Conservation (phyloP, 2,888 invertebrate species). For the Adineta ricciae region DNA sequence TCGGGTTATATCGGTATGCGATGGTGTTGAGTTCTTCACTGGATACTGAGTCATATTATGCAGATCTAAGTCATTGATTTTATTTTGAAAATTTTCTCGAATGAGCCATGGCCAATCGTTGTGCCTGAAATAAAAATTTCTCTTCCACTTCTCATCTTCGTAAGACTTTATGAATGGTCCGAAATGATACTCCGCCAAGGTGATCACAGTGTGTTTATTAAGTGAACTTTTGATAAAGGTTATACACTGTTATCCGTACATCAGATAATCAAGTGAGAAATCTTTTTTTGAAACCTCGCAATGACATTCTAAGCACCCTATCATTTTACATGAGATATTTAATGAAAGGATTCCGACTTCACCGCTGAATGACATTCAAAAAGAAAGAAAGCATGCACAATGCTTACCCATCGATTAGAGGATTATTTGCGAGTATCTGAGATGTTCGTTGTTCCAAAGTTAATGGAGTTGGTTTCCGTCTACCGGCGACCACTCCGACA, state of each 20-base stretch:
- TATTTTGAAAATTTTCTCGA: constrained; percentile 23
- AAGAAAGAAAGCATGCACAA: background rate
- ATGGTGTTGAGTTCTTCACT: constrained; percentile 42
- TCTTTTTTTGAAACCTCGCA: no score
- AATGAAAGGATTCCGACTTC: background rate
- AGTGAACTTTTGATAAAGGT: no score
- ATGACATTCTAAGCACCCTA: no score
- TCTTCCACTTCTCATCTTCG: no score
- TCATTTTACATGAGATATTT: background rate
- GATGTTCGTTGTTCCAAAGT: background rate
- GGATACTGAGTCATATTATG: background rate
- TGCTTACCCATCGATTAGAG: constrained; percentile 29
- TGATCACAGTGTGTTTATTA: no score
- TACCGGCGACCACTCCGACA: background rate
- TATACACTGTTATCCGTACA: no score
- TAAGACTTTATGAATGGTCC: no score
- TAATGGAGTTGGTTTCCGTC: background rate
- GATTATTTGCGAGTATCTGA: constrained; percentile 17
- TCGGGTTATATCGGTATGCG: constrained; percentile 76
- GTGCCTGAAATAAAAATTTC: background rate
- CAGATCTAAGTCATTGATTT: constrained; percentile 24
- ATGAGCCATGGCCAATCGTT: constrained; percentile 25
- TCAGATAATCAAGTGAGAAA: no score
- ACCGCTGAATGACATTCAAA: background rate
- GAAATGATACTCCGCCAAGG: no score